Conservation (phyloP, 2,797 vertebrate species). For the Sebastiscus albofasciatus region DNA sequence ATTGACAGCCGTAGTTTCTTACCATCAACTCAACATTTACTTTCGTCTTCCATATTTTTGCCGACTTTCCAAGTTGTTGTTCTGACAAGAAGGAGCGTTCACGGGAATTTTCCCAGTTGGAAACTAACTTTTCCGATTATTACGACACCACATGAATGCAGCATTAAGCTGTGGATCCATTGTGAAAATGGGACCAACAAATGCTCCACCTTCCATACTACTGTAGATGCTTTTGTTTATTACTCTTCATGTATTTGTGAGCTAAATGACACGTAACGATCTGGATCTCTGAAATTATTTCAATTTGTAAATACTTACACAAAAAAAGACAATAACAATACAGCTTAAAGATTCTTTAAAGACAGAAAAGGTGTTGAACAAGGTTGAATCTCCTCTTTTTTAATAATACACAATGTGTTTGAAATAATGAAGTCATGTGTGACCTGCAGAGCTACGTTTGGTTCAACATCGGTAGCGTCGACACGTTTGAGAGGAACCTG, state of each 20-base stretch:
- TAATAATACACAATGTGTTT: no score
- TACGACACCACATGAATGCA: background rate
- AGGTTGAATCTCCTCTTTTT: fast-evolving
- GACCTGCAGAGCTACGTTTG: conserved; percentile 86
- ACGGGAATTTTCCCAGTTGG: background rate
- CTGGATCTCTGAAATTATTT: background rate
- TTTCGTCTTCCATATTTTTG: fast-evolving
- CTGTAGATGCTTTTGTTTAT: no score
- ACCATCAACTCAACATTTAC: no score
- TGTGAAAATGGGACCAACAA: background rate
- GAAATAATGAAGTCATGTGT: background rate
- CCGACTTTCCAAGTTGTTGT: background rate
- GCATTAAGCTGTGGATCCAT: background rate
- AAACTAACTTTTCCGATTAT: background rate
- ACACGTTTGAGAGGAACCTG: conserved; percentile 96
- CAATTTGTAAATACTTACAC: background rate
- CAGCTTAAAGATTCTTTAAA: background rate
- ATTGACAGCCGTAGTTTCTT: no score
- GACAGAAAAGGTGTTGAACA: background rate
- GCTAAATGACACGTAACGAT: background rate
- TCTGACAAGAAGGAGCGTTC: background rate
- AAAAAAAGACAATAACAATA: background rate
- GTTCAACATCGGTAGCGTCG: conserved; percentile 98
- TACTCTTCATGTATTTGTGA: background rate
- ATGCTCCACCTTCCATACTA: no score